Evolutionary conservation across 2,888 invertebrate genomes (phyloP), one percentile per base, ranked within the genome.

Genomic region (Drosophila nigricruria): DNA sequence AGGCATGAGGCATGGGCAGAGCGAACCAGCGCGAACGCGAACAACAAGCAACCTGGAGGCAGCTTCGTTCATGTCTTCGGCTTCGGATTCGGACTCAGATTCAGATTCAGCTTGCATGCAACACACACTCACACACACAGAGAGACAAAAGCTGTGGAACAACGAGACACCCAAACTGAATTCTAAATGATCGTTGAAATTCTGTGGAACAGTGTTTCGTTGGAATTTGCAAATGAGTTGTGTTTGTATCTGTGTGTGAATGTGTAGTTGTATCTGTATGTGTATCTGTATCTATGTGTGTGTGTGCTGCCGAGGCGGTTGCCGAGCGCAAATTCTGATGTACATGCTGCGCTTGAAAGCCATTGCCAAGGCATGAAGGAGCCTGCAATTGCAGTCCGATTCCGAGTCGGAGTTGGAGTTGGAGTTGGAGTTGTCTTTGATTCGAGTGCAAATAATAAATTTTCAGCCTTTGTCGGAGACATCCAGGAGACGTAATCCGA

Each of bases 151-250:
- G 66, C 70, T 59, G 71, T 52, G 56, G 45, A 54, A 32, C 49
- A 49, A 49, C 49, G 70, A 71, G 86, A 79, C 86, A 89, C 86
- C 86, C 86, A 86, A 84, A 89, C 86, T 86, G 86, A 86, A 86
- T 86, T 86, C 88, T 89, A 91, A 90, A 91, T 91, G 91, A 90
- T 90, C 82, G 87, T 88, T 91, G 91, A 90, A 91, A 90, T 90
- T 90, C 91, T 89, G 80, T 67, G 82, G 89, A 90, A 91, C 89
- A 83, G 91, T 91, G 90, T 91, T 91, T 91, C 92, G 81, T 81
- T 87, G 92, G 91, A 91, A 91, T 91, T 91, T 88, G 91, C 91
- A 91, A 91, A 91, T 91, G 91, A 91, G 91, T 90, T 91, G 91
- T 82, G 86, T 38, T 14, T 59, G 69, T 74, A 9, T 60, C 16